Evolutionary conservation across 1,140 invertebrate species (phyloP).

Genomic region (Ruditapes philippinarum): DNA sequence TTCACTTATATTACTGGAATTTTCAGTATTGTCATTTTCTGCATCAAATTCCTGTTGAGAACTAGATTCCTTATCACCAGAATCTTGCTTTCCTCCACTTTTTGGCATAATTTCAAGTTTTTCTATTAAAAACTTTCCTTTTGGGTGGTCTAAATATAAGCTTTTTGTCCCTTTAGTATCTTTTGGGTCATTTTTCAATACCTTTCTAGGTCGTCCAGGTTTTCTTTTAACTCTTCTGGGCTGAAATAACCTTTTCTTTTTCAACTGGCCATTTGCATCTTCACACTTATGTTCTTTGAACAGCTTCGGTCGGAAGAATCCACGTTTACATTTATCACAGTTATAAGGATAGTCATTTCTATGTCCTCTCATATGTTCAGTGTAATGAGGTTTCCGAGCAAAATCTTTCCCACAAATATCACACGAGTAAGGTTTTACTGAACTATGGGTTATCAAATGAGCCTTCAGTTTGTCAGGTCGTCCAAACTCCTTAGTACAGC

Average conservation of each 20-base stretch:
- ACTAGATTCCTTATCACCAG: not conserved
- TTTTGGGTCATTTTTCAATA: conserved; percentile 66
- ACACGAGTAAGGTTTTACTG: conserved; percentile 89
- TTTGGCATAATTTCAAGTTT: conserved; percentile 18
- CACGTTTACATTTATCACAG: conserved; percentile 89
- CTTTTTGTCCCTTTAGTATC: conserved; percentile 57
- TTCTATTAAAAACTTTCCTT: conserved; percentile 15
- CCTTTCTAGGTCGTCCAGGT: conserved; percentile 81
- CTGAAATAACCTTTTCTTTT: conserved; percentile 59
- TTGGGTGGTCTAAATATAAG: not conserved
- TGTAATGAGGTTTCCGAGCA: conserved; percentile 82
- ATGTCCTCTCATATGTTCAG: conserved; percentile 84
- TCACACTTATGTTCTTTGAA: conserved; percentile 83
- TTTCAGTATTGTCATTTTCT: conserved; percentile 13
- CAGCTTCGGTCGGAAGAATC: conserved; percentile 86
- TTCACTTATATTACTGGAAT: not conserved
- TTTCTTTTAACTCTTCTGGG: conserved; percentile 71
- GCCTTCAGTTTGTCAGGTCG: conserved; percentile 88
- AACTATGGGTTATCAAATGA: conserved; percentile 86
- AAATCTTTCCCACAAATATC: conserved; percentile 89
- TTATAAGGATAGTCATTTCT: conserved; percentile 82
- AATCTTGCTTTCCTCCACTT: not conserved
- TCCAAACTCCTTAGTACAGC: conserved; percentile 91
- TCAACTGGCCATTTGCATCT: conserved; percentile 64
- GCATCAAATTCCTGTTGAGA: conserved; percentile 4